Evolutionary conservation across 1,140 invertebrate species (phyloP).

Genomic region (Leptopilina boulardi): DNA sequence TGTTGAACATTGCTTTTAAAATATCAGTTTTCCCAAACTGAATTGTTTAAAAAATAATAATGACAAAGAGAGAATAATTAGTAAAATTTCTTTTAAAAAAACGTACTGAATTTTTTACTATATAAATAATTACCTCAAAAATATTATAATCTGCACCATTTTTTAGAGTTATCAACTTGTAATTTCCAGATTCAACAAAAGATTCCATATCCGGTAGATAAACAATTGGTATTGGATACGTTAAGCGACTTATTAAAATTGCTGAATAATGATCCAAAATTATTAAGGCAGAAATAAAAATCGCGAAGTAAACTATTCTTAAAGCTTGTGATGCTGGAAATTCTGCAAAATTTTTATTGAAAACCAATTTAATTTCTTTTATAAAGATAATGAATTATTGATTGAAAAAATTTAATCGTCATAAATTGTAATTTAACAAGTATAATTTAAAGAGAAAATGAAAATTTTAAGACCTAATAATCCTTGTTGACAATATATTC

Average conservation of each 20-base stretch:
- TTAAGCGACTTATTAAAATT: not conserved
- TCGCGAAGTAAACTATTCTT: not conserved
- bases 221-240: not conserved
- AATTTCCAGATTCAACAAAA: not conserved
- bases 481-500: slow-evolving; percentile 63
- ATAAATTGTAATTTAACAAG: not conserved
- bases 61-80: too few species aligned
- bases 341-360: not conserved
- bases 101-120: not conserved
- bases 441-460: too few species aligned
- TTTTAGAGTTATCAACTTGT: not conserved
- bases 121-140: slow-evolving; percentile 9
- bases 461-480: slow-evolving; percentile 47
- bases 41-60: not conserved
- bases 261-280: not conserved
- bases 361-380: too few species aligned
- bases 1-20: not conserved
- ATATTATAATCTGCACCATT: slow-evolving; percentile 4
- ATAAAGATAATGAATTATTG: too few species aligned
- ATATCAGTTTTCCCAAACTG: not conserved
- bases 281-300: not conserved
- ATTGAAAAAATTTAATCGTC: too few species aligned
- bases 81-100: not conserved
- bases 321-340: not conserved
- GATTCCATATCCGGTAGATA: not conserved